Base-by-base conservation (phyloP, 2,888 invertebrate genomes). In the Azorinus chamasolen region DNA sequence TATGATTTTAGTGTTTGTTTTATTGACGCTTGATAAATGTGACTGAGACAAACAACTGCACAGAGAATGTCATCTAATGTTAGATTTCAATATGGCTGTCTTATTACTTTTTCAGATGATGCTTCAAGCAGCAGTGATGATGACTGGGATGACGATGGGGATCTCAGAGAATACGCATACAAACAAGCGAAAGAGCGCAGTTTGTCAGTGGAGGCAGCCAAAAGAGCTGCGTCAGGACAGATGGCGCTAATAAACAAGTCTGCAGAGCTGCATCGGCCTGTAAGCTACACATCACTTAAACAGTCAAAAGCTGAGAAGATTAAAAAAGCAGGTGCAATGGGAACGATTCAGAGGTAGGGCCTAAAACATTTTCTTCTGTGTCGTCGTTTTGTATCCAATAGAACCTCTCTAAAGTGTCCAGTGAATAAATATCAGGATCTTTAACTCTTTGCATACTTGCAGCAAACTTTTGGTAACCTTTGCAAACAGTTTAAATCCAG, bases 201-300 rank as follows among this genome's bases (percentile, higher is more conserved):
- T 24, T 50, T 81, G 64, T 81, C 83, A 6, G 70, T 78, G 20
- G 83, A 82, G 18, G 81, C 79, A 37, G 79, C 72, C 1, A 79
- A 82, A 46, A 70, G 77, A 14, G 53, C 64, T n/a, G 68, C 71
- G 1, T 68, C 76, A 18, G 88, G 86, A 48, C 84, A 88, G 46
- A 77, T 85, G 16, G 87, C 86, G 2, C 88, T 87, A 0, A 80
- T 88, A 5, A 88, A 88, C n/a, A 82, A 80, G 27, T 81, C 89
- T 2, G 88, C 85, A 22, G 86, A 90, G 37, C 79, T 90, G 32
- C 90, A 91, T 65, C 70, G 87, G 24, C 90, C 89, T 16, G 72
- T 83, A 20, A 89, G 88, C 58, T 90, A 91, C 70, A 79, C 86
- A 43, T 86, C 90, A 55, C 72, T 88, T 5, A 88, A 85, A 77